A percentile compares a stretch with the other conserved stretches of the same genome.
phyloP scores from a whole-genome alignment of 2,113 vertebrate genomes.

The Chloebia gouldiae region DNA sequence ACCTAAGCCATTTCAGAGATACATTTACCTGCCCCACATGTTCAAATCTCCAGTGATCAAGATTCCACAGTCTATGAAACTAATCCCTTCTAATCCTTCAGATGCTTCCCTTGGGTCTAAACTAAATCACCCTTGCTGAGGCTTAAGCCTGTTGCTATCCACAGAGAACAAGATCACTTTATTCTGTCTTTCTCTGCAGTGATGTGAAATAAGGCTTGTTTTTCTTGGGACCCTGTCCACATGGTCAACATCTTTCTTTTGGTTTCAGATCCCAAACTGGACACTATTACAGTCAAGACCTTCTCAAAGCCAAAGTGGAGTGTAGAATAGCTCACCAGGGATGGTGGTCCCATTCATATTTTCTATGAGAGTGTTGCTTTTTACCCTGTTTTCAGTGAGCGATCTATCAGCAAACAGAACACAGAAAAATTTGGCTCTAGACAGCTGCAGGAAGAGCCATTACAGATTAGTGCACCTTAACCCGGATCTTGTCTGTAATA shows the following conservation, averaged over 20 bases:
- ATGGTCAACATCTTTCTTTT: neutral
- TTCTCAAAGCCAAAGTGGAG: neutral
- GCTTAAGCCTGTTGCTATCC: neutral
- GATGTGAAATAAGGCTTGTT: neutral
- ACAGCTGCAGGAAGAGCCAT: neutral
- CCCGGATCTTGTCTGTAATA: neutral
- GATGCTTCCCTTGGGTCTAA: neutral
- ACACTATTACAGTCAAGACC: neutral
- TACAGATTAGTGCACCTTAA: neutral
- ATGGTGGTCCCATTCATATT: neutral
- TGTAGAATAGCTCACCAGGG: neutral
- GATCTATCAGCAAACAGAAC: neutral
- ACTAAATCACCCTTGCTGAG: neutral
- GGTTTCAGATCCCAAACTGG: neutral
- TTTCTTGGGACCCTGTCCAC: neutral
- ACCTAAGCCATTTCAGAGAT: neutral
- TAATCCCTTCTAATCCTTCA: neutral
- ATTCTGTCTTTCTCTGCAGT: neutral
- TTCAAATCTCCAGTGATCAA: neutral
- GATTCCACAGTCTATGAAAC: neutral
- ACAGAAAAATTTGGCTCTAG: neutral
- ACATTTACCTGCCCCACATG: neutral
- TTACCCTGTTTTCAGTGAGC: neutral
- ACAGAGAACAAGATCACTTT: neutral
- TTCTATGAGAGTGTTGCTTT: neutral